phyloP scores from a whole-genome alignment of 2,113 vertebrate species.

The Pongo pygmaeus region DNA sequence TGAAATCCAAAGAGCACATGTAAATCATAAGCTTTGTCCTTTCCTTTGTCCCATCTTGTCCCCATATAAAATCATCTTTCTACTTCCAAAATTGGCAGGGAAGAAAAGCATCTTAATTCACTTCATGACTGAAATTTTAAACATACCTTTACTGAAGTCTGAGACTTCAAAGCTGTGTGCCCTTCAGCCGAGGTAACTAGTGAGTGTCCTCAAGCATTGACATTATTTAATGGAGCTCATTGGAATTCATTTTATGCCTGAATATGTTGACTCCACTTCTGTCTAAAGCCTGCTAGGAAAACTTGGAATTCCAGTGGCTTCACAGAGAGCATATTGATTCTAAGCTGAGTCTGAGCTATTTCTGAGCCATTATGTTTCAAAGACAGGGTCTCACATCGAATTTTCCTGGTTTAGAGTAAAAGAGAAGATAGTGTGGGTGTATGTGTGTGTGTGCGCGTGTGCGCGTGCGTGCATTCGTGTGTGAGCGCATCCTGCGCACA shows the following conservation, averaged over 20 bases:
- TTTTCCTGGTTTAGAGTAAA: constrained; percentile 37
- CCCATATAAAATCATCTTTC: neutral
- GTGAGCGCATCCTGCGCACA: neutral
- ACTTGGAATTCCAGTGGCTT: constrained; percentile 25
- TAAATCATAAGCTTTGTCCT: neutral
- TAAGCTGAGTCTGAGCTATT: constrained; percentile 35
- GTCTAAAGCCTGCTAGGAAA: constrained; percentile 7
- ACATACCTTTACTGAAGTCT: neutral
- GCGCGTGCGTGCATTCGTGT: neutral
- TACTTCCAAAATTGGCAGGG: neutral
- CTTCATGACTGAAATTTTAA: constrained; percentile 55
- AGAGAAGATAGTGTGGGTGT: neutral
- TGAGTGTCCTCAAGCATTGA: neutral
- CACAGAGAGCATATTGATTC: neutral
- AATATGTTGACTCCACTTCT: constrained; percentile 22
- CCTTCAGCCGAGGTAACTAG: neutral
- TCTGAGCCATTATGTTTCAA: constrained; percentile 21
- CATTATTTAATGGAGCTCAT: neutral
- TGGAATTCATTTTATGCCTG: constrained; percentile 24
- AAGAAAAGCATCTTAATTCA: constrained; percentile 31
- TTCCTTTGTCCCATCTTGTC: neutral
- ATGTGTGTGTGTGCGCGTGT: neutral
- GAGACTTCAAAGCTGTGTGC: constrained; percentile 22
- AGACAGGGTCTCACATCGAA: neutral
- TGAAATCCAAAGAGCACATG: neutral